Evolutionary conservation across 2,888 invertebrate genomes (phyloP), one percentile per base, ranked within the genome.

Genomic region (Nomada fabriciana): DNA sequence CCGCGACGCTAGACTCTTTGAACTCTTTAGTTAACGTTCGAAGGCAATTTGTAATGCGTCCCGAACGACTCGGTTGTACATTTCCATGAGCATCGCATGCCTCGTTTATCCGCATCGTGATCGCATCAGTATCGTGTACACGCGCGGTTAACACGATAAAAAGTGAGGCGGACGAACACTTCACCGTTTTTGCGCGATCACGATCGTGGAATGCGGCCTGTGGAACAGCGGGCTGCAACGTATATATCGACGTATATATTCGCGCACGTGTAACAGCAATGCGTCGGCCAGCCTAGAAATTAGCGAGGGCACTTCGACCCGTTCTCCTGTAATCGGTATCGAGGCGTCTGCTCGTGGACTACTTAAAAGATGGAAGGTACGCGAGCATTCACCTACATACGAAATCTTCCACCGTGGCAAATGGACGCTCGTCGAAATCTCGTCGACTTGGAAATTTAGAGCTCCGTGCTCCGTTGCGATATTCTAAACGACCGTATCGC

Each of bases 121-220:
- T 70, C 85, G 76, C 65, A 74, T 77, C 77, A 36, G 72, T 61
- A 78, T 67, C 60, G 78, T 59, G 63, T 64, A 43, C 73, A 65
- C 65, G 73, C 73, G 76, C 64, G 72, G 63, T 65, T 69, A 68
- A 79, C 82, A 61, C 68, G 72, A 75, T 60, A 87, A 87, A 75
- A 86, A 87, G 72, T 71, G 75, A 76, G 76, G 72, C 79, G 87
- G 73, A 82, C 83, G 82, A 73, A 75, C 87, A 57, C 86, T 86
- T 86, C 82, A 57, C 60, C 59, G 80, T 85, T 87, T 87, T 86
- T 87, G 83, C 73, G 60, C 60, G 63, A 43, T 25, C 36, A 18
- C 80, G 36, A 15, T 4, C 61, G 36, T 36, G 86, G 86, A 86
- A 86, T 86, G 81, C 71, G 57, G 75, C 36, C 76, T 61, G 73